These are phyloP conservation scores for Lasiurus cinereus DNA, from an alignment of 2,113 vertebrate genomes.

Conservation along the genomic window DNA sequence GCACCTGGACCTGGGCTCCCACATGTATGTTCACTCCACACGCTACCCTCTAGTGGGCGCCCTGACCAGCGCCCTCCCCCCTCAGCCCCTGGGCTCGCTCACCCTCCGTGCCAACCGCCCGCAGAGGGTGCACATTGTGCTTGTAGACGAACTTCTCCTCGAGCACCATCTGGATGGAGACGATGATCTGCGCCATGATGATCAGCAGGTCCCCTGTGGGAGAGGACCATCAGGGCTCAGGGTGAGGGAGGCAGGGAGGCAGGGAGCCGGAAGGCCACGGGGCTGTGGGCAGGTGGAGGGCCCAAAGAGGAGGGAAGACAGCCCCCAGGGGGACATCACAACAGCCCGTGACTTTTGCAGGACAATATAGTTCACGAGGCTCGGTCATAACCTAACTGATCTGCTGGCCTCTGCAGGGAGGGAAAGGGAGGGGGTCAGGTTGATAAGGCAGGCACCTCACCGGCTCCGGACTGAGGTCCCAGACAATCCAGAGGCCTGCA, in stretches of 20 bases:
- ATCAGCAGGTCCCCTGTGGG: constrained; percentile 94
- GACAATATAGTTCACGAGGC: background rate
- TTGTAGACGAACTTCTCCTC: constrained; percentile 97
- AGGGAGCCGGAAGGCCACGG: background rate
- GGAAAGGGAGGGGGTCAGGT: background rate
- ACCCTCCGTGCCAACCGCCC: constrained; percentile 96
- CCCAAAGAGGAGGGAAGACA: background rate
- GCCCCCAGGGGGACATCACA: background rate
- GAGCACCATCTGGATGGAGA: constrained; percentile 96
- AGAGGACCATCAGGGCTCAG: background rate
- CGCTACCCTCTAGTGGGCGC: fast-evolving
- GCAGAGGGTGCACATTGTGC: constrained; percentile 94
- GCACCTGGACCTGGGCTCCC: background rate
- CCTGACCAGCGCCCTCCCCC: background rate
- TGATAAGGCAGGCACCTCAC: background rate
- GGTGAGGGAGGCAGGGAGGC: background rate
- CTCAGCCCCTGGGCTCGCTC: fast-evolving
- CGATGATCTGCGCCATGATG: constrained; percentile 95
- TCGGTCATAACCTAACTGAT: background rate
- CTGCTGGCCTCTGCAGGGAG: fast-evolving
- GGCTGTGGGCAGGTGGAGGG: background rate
- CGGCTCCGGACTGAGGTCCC: background rate
- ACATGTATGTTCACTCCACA: fast-evolving
- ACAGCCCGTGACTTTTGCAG: background rate
- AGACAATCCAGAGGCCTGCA: background rate